Evolutionary conservation across 1,140 invertebrate species (phyloP), one percentile per base, ranked within the genome.

Genomic region (Zeugodacus cucurbitae): DNA sequence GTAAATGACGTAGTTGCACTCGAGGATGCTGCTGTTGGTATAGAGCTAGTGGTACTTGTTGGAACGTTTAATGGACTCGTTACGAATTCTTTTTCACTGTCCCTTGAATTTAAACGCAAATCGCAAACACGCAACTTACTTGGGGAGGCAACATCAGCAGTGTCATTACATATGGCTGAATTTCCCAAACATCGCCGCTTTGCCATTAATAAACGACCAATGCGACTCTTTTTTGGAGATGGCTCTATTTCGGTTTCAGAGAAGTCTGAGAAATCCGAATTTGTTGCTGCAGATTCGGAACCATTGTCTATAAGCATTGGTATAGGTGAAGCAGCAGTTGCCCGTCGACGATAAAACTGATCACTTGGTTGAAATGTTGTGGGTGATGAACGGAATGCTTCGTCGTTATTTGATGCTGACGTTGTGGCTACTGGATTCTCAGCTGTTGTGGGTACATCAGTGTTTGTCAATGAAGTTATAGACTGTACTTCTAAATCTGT

Each of bases 401-500:
- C 92, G 59, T 93, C 90, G 37, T 59, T 67, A 87, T 87, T 89
- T 44, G 44, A 37, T 20, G 67, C 22, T 20, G 89, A 89, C 17
- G 62, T 62, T 17, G 89, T 88, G 1, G 90, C 85, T 3, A 90
- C 89, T 86, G 89, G 70, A 67, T 44, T 89, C 8, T 91, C 91
- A 8, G 90, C 82, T 34, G 90, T 91, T 20, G 90, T 44, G 32
- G 58, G 20, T 4, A 88, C 88, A 89, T 87, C 87, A 89, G 88
- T 90, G 91, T 95, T 95, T 89, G 94, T 94, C 88, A 96, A 94
- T 88, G 94, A 95, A 87, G 96, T 94, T 88, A 96, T 94, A 1
- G 96, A 96, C 90, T 97, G 96, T 34, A 96, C 96, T 89, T 96
- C 96, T 22, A 96, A 94, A 90, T 96, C 95, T 90, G 95, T 95